These are phyloP conservation scores for Coptotermes formosanus DNA, from an alignment of 1,140 invertebrate species.

Conservation along the genomic window DNA sequence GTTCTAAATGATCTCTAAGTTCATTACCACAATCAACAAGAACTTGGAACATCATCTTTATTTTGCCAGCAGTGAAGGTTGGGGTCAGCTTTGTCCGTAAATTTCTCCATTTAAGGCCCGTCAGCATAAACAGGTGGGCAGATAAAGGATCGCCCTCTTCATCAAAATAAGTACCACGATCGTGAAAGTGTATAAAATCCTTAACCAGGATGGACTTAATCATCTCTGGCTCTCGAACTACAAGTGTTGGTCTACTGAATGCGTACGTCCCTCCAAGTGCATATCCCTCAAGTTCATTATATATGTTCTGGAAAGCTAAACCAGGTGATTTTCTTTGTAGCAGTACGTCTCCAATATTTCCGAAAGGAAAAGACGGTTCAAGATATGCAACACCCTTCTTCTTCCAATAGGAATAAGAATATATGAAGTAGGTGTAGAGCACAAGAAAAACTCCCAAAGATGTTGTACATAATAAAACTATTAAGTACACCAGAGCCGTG, in stretches of 20 bases:
- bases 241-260: constrained; percentile 36
- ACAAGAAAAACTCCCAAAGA: not conserved
- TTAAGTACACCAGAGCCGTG: not conserved
- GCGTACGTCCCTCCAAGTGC: constrained; percentile 36
- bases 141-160: constrained; percentile 39
- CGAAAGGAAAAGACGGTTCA: constrained; percentile 43
- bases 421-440: constrained; percentile 40
- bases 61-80: constrained; percentile 51
- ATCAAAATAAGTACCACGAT: constrained; percentile 42
- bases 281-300: constrained; percentile 2
- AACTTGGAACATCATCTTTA: constrained; percentile 52
- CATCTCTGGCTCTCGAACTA: constrained; percentile 44
- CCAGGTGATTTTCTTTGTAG: not conserved
- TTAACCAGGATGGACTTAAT: constrained; percentile 42
- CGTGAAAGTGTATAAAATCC: constrained; percentile 54
- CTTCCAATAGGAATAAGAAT: constrained; percentile 45
- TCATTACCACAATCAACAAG: constrained; percentile 41
- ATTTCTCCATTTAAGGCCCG: constrained; percentile 44
- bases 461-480: not conserved
- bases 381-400: constrained; percentile 46
- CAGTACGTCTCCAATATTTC: constrained; percentile 39
- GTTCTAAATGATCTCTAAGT: constrained; percentile 38
- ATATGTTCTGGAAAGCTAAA: constrained; percentile 34
- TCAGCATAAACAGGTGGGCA: constrained; percentile 38
- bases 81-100: constrained; percentile 49